phyloP scores from a whole-genome alignment of 2,797 vertebrate species.

The Menidia menidia region DNA sequence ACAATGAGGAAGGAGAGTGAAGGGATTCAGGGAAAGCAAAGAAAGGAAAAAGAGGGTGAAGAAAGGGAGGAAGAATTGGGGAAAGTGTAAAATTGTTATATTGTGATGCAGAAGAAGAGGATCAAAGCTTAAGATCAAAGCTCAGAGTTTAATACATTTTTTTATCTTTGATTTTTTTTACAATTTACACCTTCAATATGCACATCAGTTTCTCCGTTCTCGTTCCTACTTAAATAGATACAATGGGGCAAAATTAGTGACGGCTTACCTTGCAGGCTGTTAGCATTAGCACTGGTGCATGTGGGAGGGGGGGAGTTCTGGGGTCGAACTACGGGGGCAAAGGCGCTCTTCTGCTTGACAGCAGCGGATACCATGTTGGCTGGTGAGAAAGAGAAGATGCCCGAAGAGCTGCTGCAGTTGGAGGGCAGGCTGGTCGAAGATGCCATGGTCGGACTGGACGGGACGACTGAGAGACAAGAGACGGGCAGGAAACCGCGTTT shows the following conservation, averaged over 20 bases:
- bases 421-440: slow-evolving; percentile 98
- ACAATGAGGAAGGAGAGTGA: slow-evolving; percentile 81
- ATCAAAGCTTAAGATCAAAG: slow-evolving; percentile 30
- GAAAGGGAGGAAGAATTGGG: slow-evolving; percentile 46
- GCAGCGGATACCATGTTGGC: slow-evolving; percentile 99
- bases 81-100: slow-evolving; percentile 58
- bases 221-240: background rate
- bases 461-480: slow-evolving; percentile 87
- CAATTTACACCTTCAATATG: background rate
- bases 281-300: slow-evolving; percentile 96
- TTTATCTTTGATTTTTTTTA: background rate
- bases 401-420: slow-evolving; percentile 98
- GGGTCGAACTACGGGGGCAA: slow-evolving; percentile 97
- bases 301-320: slow-evolving; percentile 97
- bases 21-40: slow-evolving; percentile 72
- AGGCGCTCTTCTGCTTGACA: slow-evolving; percentile 99
- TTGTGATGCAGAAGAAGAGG: slow-evolving; percentile 40
- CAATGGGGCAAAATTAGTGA: background rate
- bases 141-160: background rate
- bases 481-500: slow-evolving; percentile 43
- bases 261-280: slow-evolving; percentile 95
- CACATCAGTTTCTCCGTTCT: background rate
- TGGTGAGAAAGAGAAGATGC: slow-evolving; percentile 99
- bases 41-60: slow-evolving; percentile 41
- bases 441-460: slow-evolving; percentile 98